A percentile compares a stretch with the other conserved stretches of the same genome.
These are phyloP conservation scores for Lasioglossum pauxillum DNA, from an alignment of 2,888 invertebrate genomes.

Conservation along the genomic window DNA sequence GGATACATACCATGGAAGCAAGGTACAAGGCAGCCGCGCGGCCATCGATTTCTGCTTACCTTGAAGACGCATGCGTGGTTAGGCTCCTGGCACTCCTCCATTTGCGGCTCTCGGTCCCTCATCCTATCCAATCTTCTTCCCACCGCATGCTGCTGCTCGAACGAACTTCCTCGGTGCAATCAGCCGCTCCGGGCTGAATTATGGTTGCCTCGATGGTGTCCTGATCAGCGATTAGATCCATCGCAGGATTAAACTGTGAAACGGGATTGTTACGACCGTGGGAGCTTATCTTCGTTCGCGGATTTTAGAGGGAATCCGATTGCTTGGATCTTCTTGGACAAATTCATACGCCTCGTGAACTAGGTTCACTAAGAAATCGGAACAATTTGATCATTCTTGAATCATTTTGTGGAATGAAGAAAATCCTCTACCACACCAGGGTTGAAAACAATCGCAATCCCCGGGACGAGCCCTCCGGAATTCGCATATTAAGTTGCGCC, in stretches of 20 bases:
- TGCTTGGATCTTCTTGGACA: neutral
- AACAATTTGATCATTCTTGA: neutral
- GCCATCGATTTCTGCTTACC: conserved; percentile 79
- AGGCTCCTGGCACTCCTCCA: conserved; percentile 13
- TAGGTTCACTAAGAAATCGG: neutral
- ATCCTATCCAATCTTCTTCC: neutral
- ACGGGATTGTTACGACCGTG: neutral
- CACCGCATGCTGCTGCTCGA: neutral
- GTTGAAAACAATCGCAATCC: no score
- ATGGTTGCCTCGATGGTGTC: neutral
- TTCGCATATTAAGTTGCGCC: conserved; percentile 8
- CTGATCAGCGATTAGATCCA: conserved; percentile 15
- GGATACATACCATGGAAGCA: conserved; percentile 1
- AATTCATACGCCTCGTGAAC: neutral
- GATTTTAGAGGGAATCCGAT: conserved; percentile 1
- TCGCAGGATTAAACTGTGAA: neutral
- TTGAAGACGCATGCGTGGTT: conserved; percentile 71
- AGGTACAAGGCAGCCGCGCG: conserved; percentile 59
- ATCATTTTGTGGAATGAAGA: neutral
- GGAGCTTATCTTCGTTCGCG: neutral
- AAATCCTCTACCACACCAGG: no score
- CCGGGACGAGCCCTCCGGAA: neutral
- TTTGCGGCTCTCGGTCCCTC: conserved; percentile 30
- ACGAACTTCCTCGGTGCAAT: neutral
- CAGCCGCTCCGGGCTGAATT: conserved; percentile 12